Conservation (phyloP, 2,888 invertebrate genomes). For the Drosophila neonasuta region DNA sequence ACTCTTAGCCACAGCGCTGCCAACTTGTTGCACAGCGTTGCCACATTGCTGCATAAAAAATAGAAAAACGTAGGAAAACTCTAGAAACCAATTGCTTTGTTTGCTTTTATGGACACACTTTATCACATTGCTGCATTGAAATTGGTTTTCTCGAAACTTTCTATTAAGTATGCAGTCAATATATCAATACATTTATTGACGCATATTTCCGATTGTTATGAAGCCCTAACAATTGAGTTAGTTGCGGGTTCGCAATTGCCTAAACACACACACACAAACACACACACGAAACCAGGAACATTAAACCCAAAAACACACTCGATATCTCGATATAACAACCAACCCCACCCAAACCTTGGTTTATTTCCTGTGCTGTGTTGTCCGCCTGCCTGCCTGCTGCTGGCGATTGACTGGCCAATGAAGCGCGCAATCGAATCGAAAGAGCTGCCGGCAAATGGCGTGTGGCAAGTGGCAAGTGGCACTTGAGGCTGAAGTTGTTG, state of each 20-base stretch:
- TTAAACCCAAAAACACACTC: slow-evolving; percentile 1
- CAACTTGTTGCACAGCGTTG: slow-evolving; percentile 3
- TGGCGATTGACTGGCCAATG: slow-evolving; percentile 37
- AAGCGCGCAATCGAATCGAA: slow-evolving; percentile 46
- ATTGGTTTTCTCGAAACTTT: neutral
- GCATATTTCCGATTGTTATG: slow-evolving; percentile 5
- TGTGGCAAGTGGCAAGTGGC: slow-evolving; percentile 25
- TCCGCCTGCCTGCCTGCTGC: neutral
- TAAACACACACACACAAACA: neutral
- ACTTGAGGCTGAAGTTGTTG: slow-evolving; percentile 40
- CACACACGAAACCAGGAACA: slow-evolving; percentile 5
- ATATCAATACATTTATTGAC: neutral
- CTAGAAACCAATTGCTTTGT: neutral
- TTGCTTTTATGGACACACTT: neutral
- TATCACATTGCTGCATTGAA: too few relatives aligned
- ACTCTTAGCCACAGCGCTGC: neutral
- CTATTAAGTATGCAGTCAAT: neutral
- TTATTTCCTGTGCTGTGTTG: too few relatives aligned
- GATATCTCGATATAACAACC: too few relatives aligned
- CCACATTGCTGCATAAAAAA: neutral
- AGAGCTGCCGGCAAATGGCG: slow-evolving; percentile 3
- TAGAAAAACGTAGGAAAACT: too few relatives aligned
- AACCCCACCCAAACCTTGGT: too few relatives aligned
- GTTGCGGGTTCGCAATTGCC: slow-evolving; percentile 7
- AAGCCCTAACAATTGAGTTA: slow-evolving; percentile 17